Conservation (phyloP, 2,113 vertebrate genomes). For the Nicator chloris region DNA sequence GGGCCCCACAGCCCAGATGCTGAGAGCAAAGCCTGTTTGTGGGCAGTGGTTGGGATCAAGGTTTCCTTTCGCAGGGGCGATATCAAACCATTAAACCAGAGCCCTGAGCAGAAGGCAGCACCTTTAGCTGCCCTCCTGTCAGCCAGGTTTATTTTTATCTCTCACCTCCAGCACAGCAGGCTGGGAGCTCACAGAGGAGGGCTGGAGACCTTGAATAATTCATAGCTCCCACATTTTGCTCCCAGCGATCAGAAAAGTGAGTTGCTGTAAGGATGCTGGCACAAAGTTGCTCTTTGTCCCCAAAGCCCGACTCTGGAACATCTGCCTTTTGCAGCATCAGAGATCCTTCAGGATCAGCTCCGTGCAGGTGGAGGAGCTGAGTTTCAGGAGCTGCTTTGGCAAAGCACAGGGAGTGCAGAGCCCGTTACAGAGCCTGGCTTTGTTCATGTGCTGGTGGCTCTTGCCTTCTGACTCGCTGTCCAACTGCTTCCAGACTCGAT, state of each 20-base stretch:
- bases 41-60: neutral
- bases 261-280: neutral
- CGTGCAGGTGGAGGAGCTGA: accelerated
- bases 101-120: neutral
- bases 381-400: neutral
- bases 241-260: neutral
- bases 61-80: neutral
- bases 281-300: neutral
- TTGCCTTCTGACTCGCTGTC: neutral
- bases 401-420: neutral
- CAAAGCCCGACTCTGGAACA: neutral
- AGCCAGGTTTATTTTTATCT: neutral
- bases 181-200: neutral
- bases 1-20: neutral
- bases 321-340: accelerated
- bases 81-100: neutral
- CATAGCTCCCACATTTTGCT: neutral
- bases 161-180: neutral
- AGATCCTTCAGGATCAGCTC: neutral
- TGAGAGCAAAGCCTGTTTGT: neutral
- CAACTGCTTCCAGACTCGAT: neutral
- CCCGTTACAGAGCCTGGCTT: neutral
- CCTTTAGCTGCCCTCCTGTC: neutral
- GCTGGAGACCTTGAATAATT: conserved; percentile 4
- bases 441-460: neutral